Evolutionary conservation across 2,113 vertebrate species (phyloP).

Genomic region (Zosterops lateralis): DNA sequence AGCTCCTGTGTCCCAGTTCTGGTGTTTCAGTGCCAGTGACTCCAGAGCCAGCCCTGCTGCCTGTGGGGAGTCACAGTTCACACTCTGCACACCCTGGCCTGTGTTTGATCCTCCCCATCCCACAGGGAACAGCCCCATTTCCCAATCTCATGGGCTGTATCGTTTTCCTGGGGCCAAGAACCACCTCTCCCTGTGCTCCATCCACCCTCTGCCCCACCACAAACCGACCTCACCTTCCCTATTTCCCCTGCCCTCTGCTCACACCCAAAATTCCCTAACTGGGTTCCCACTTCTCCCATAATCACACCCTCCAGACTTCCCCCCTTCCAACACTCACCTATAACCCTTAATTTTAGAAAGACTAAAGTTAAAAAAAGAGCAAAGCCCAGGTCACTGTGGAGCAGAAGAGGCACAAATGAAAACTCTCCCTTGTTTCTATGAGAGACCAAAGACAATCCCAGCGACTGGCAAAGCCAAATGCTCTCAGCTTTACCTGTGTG

Average conservation of each 20-base stretch:
- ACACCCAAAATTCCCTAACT: background rate
- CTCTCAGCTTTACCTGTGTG: background rate
- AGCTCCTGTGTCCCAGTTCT: background rate
- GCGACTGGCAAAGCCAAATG: background rate
- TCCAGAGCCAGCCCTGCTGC: background rate
- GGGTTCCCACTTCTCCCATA: background rate
- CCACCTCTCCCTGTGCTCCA: background rate
- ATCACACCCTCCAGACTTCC: background rate
- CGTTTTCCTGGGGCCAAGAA: background rate
- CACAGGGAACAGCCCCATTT: background rate
- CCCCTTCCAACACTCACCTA: background rate
- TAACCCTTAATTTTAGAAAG: background rate
- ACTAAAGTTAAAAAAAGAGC: background rate
- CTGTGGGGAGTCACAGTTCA: background rate
- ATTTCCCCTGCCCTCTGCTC: background rate
- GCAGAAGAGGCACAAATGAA: background rate
- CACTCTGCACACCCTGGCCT: background rate
- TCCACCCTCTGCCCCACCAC: background rate
- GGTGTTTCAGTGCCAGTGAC: background rate
- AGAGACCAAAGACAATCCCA: background rate
- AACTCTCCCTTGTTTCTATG: accelerated
- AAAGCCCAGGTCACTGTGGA: background rate
- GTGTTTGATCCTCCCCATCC: background rate
- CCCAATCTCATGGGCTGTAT: accelerated
- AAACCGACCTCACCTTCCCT: background rate